Evolutionary conservation across 2,113 vertebrate species (phyloP).

Genomic region (Oreotrochilus melanogaster): DNA sequence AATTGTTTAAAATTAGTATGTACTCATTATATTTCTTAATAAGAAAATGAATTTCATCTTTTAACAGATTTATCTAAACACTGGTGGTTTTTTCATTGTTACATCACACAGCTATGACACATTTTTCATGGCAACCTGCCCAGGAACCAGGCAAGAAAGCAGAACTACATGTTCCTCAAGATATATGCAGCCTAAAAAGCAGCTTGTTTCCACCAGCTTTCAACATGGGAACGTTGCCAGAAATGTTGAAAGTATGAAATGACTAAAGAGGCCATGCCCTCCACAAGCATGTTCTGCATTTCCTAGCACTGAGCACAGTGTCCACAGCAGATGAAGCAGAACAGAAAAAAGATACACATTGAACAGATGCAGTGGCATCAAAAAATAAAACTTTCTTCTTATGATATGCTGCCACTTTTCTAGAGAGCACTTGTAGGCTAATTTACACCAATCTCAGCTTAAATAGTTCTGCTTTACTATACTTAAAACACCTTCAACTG

Average conservation of each 20-base stretch:
- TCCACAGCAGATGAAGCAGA: not conserved
- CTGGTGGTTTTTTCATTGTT: not conserved
- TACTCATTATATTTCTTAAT: not conserved
- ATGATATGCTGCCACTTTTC: not conserved
- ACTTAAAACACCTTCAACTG: not conserved
- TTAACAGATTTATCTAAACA: not conserved
- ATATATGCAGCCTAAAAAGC: not conserved
- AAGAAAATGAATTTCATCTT: not conserved
- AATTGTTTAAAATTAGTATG: not conserved
- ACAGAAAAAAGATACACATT: not conserved
- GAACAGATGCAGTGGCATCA: not conserved
- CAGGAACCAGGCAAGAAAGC: not conserved
- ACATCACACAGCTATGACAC: slow-evolving; percentile 1
- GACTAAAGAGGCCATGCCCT: not conserved
- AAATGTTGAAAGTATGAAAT: not conserved
- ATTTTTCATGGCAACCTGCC: not conserved
- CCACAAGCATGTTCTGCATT: not conserved
- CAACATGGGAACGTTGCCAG: not conserved
- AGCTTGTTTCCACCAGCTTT: slow-evolving; percentile 10
- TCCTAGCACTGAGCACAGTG: not conserved
- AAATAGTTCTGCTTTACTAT: not conserved
- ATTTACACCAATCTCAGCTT: not conserved
- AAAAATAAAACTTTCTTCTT: not conserved
- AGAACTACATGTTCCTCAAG: not conserved
- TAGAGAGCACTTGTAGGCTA: not conserved